Percentiles rank a stretch among this genome's conserved stretches.
Conservation (phyloP, 2,888 invertebrate genomes). For the Xanthia icteritia region DNA sequence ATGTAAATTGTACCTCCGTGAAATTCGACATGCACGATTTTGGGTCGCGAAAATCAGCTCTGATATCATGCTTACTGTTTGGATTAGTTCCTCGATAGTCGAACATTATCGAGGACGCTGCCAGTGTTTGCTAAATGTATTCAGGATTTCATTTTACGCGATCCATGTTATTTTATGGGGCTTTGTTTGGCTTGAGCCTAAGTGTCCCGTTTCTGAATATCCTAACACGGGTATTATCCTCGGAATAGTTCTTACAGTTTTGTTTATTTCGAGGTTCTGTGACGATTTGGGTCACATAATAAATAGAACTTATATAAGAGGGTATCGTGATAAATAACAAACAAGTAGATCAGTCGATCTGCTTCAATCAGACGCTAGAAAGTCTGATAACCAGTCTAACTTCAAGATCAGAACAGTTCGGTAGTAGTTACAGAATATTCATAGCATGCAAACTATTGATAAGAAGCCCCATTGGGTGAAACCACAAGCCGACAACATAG, state of each 20-base stretch:
- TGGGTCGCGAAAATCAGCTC: conserved; percentile 76
- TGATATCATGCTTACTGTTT: conserved; percentile 74
- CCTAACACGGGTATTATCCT: conserved; percentile 41
- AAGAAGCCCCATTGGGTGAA: not conserved
- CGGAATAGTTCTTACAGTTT: conserved; percentile 32
- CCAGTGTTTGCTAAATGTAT: conserved; percentile 60
- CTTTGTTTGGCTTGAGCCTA: conserved; percentile 50
- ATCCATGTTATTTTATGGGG: conserved; percentile 56
- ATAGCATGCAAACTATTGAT: not conserved
- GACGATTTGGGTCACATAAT: conserved; percentile 31
- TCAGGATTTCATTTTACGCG: conserved; percentile 49
- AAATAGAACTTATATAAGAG: not conserved
- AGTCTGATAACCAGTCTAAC: not conserved
- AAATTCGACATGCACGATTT: conserved; percentile 85
- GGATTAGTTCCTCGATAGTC: conserved; percentile 71
- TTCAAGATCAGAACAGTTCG: not conserved
- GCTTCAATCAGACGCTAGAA: not conserved
- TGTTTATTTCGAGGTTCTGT: conserved; percentile 41
- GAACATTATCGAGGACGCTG: conserved; percentile 62
- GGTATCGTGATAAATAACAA: conserved; percentile 15
- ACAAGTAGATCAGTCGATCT: conserved; percentile 1
- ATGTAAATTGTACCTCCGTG: conserved; percentile 85
- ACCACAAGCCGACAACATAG: not conserved
- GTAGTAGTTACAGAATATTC: not conserved
- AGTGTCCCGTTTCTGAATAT: conserved; percentile 45